Evolutionary conservation across 2,797 vertebrate species (phyloP), one percentile per base, ranked within the genome.

Genomic region (Clamator glandarius): DNA sequence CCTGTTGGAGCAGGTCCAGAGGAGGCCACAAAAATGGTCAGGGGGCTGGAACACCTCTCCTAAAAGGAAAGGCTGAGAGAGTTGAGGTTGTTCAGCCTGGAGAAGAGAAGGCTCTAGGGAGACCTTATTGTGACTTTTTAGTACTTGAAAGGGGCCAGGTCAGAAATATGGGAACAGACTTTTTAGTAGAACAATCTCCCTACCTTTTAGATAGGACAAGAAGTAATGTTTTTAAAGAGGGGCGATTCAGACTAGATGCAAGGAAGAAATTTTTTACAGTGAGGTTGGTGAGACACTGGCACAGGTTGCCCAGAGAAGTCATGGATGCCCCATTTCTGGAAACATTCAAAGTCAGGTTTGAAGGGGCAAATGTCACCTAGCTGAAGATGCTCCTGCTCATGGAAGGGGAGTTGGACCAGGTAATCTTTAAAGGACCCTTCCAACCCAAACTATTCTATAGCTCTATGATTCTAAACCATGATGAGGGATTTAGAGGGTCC

Each of bases 341-440:
- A 9, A 9, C 28, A 16, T 69, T 5, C 8, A 0, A 48, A 25
- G 51, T 0, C 31, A 64, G 42, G 31, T 2, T 64, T 35, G 31
- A 18, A 0, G 5, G 24, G 59, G n/a, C 23, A 29, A n/a, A 5
- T 36, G 7, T 73, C 44, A 0, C 28, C 4, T 11, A 1, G 25
- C 24, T 4, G 9, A 1, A 42, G 31, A 4, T 50, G 33, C 41
- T n/a, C 51, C 15, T 76, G 23, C 20, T 4, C 16, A 2, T 4
- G 5, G 52, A 39, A 73, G 36, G 9, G 9, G 19, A 5, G 0
- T 8, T 31, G 64, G 51, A 7, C 8, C 8, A 2, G 54, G 2
- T 9, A 55, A 12, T 0, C 14, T 67, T 10, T 8, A 14, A 33
- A 36, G 6, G 9, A n/a, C 14, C 7, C 14, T 75, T 63, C 70